These are phyloP conservation scores for Pollenia labialis DNA, from an alignment of 2,888 invertebrate genomes.

Conservation along the genomic window DNA sequence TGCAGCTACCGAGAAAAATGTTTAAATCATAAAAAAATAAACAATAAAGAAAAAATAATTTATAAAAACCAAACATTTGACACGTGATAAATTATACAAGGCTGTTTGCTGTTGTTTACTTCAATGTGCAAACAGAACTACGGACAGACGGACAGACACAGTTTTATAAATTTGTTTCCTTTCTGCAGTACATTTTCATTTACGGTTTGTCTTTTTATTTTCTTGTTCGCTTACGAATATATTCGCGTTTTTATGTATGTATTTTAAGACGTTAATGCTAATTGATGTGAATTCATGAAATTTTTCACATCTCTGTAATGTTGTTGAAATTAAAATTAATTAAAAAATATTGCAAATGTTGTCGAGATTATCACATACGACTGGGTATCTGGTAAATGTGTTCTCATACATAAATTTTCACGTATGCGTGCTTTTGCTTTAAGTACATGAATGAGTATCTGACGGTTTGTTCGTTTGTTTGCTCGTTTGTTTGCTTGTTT, in stretches of 20 bases:
- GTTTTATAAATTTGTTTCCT: conserved; percentile 51
- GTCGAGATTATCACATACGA: conserved; percentile 63
- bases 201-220: not conserved
- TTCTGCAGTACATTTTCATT: conserved; percentile 2
- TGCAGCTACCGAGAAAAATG: conserved; percentile 14
- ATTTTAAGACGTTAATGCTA: conserved; percentile 71
- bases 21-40: not conserved
- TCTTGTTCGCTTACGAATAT: not conserved
- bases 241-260: not conserved
- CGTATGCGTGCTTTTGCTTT: conserved; percentile 10
- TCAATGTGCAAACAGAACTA: conserved; percentile 14
- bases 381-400: conserved; percentile 37
- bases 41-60: conserved; percentile 40
- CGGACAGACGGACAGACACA: not conserved
- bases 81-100: conserved; percentile 60
- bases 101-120: conserved; percentile 47
- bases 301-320: conserved; percentile 72
- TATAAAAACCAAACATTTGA: conserved; percentile 58
- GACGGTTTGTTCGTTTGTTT: not conserved
- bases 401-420: conserved; percentile 13
- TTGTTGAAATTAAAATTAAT: conserved; percentile 75
- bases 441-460: conserved; percentile 27
- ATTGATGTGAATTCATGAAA: conserved; percentile 74
- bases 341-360: conserved; percentile 72
- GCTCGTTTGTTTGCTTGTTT: no score